Evolutionary conservation across 92 coral and sea anemone genomes (phyloP).

Genomic region (Porites divaricata): DNA sequence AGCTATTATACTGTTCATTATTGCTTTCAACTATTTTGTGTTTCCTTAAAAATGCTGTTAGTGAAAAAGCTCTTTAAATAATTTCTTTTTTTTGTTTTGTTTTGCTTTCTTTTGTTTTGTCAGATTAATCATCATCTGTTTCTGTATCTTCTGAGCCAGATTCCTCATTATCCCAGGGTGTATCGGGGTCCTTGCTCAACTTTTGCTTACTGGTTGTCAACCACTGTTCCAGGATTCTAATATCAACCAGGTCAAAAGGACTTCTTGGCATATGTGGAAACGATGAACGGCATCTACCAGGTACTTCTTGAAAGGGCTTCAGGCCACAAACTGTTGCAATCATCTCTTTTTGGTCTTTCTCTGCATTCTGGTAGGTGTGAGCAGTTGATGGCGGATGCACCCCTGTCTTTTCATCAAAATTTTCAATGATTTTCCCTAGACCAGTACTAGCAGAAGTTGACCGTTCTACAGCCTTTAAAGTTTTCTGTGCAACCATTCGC

Average conservation of each 20-base stretch:
- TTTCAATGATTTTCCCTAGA: constrained; percentile 41
- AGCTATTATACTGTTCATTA: neutral
- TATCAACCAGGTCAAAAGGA: constrained; percentile 33
- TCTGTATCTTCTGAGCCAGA: too few relatives aligned
- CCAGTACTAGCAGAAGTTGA: constrained; percentile 57
- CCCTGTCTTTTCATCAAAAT: constrained; percentile 46
- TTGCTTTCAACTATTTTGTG: constrained; percentile 9
- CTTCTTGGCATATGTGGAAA: constrained; percentile 43
- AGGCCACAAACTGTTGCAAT: constrained; percentile 24
- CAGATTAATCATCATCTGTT: too few relatives aligned
- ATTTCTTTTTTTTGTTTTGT: too few relatives aligned
- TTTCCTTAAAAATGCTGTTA: neutral
- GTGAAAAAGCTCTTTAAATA: too few relatives aligned
- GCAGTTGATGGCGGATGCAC: constrained; percentile 45
- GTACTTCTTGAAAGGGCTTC: constrained; percentile 32
- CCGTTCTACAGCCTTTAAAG: constrained; percentile 30
- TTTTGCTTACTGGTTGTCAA: constrained; percentile 40
- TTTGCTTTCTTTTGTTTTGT: too few relatives aligned
- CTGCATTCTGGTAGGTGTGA: constrained; percentile 53
- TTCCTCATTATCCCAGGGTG: too few relatives aligned
- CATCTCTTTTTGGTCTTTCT: constrained; percentile 45
- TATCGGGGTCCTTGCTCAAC: constrained; percentile 23
- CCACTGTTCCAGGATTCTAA: constrained; percentile 46
- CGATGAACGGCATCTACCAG: constrained; percentile 51
- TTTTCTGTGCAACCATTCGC: constrained; percentile 58